Conservation (phyloP, 2,113 vertebrate genomes). For the Hystrix cristata region DNA sequence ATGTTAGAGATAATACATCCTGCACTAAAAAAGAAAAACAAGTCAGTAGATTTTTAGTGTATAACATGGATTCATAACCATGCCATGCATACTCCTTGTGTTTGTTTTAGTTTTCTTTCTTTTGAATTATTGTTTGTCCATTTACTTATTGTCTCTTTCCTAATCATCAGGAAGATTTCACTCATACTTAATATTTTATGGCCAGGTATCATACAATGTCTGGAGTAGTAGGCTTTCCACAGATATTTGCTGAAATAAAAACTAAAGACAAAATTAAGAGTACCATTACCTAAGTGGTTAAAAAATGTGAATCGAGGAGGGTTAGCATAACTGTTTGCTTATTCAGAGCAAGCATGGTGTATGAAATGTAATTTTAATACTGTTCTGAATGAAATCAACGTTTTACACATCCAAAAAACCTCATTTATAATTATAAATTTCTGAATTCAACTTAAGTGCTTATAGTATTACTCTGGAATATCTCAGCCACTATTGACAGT, state of each 20-base stretch:
- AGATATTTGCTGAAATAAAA: slow-evolving; percentile 9
- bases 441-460: not conserved
- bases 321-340: not conserved
- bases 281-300: not conserved
- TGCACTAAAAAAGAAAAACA: too few relatives aligned
- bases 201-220: not conserved
- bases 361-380: not conserved
- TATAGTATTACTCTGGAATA: not conserved
- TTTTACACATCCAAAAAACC: not conserved
- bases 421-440: not conserved
- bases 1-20: too few relatives aligned
- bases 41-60: not conserved
- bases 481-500: not conserved
- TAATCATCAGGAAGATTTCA: not conserved
- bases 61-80: too few relatives aligned
- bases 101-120: not conserved
- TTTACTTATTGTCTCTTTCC: not conserved
- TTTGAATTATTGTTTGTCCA: not conserved
- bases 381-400: not conserved
- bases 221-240: not conserved
- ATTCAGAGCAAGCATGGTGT: not conserved
- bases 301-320: not conserved
- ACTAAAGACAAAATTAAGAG: not conserved
- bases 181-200: not conserved
- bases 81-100: not conserved